A percentile compares a stretch with the other conserved stretches of the same genome.
Conservation (phyloP, 1,140 invertebrate genomes). For the Halesus radiatus region DNA sequence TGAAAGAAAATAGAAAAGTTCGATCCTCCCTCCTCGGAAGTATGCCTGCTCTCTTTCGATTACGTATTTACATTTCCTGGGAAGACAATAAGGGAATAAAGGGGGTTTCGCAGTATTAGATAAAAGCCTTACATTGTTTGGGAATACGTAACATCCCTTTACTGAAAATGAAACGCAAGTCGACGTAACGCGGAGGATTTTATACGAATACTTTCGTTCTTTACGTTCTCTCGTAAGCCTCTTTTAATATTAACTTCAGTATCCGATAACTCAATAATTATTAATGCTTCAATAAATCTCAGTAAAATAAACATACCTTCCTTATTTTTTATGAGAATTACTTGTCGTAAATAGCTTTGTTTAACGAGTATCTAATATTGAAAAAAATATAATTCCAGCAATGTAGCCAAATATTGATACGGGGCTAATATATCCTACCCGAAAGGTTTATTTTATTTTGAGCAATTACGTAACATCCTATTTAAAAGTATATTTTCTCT, state of each 20-base stretch:
- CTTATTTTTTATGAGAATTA: no score
- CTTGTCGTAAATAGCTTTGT: no score
- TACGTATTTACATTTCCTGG: conserved; percentile 15
- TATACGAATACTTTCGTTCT: not conserved
- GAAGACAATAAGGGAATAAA: conserved; percentile 11
- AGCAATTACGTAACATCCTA: no score
- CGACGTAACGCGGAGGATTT: not conserved
- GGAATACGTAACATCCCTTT: conserved; percentile 15
- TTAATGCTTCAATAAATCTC: not conserved
- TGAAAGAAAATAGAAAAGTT: conserved; percentile 15
- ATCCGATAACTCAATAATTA: not conserved
- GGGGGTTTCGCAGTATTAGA: not conserved
- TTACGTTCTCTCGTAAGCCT: not conserved
- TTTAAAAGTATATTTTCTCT: no score
- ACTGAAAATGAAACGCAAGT: conserved; percentile 13
- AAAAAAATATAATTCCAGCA: no score
- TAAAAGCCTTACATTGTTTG: conserved; percentile 20
- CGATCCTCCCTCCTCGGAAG: not conserved
- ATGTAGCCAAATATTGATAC: no score
- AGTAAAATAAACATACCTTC: not conserved
- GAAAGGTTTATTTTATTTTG: no score
- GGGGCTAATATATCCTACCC: no score
- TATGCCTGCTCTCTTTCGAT: not conserved
- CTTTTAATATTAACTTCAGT: not conserved
- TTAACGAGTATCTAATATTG: no score